phyloP scores from a whole-genome alignment of 2,113 vertebrate species.

The Chascanopsetta lugubris region DNA sequence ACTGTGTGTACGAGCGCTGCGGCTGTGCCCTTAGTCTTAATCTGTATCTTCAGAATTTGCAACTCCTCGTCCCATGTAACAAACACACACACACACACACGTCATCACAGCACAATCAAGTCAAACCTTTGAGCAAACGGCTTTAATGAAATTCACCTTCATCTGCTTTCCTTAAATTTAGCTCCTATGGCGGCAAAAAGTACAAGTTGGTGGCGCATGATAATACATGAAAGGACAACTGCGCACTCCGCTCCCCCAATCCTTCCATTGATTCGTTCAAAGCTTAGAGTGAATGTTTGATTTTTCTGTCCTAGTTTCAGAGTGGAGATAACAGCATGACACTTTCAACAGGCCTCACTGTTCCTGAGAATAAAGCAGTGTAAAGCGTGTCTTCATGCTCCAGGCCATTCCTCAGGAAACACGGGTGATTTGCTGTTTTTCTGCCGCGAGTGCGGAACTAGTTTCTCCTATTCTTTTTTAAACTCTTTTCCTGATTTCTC shows the following conservation, averaged over 20 bases:
- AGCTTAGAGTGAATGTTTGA: neutral
- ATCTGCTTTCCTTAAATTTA: conserved; percentile 38
- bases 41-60: conserved; percentile 48
- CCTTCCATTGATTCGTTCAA: neutral
- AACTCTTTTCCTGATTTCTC: conserved; percentile 5
- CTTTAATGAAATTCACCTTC: conserved; percentile 50
- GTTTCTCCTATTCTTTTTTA: too few species aligned
- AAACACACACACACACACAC: conserved; percentile 27
- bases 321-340: conserved; percentile 10
- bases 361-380: conserved; percentile 18
- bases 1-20: conserved; percentile 14
- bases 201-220: neutral
- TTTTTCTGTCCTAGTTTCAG: conserved; percentile 13
- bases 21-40: conserved; percentile 14
- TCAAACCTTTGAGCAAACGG: conserved; percentile 45
- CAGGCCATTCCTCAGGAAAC: conserved; percentile 25
- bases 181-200: conserved; percentile 21
- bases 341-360: conserved; percentile 24
- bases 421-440: conserved; percentile 15
- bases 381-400: conserved; percentile 18
- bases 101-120: conserved; percentile 29
- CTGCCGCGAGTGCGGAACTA: neutral
- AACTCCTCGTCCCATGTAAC: conserved; percentile 40
- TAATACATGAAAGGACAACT: conserved; percentile 31
- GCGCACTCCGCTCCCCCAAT: neutral